A percentile compares a stretch with the other conserved stretches of the same genome.
Evolutionary conservation across 2,113 vertebrate genomes (phyloP).

Genomic region (Pelvicachromis taeniatus): DNA sequence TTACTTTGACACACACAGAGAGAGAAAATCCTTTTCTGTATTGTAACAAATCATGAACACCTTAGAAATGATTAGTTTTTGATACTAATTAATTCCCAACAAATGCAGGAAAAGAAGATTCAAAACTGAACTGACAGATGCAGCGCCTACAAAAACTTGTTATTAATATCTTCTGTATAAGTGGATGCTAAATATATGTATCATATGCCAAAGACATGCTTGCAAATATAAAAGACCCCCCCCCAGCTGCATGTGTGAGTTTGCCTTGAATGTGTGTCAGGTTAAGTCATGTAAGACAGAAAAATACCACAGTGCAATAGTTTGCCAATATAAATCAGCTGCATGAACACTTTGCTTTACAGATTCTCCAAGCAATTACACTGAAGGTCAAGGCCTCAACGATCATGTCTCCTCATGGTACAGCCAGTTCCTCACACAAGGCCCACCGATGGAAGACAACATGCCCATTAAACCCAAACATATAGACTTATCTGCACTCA

Average conservation of each 20-base stretch:
- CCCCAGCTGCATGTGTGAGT: neutral
- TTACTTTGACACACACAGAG: neutral
- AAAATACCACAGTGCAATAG: slow-evolving; percentile 34
- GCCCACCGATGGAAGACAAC: neutral
- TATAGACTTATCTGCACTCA: neutral
- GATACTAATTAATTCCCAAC: neutral
- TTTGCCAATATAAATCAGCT: slow-evolving; percentile 54
- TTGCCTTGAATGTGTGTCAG: slow-evolving; percentile 15
- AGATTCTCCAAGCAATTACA: slow-evolving; percentile 33
- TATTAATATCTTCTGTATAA: neutral
- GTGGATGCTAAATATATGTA: slow-evolving; percentile 2
- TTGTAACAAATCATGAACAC: neutral
- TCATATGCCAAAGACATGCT: neutral
- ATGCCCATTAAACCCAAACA: neutral
- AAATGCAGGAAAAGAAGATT: neutral
- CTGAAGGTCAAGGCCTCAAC: slow-evolving; percentile 11
- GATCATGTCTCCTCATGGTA: neutral
- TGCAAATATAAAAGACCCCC: neutral
- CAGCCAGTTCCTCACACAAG: neutral
- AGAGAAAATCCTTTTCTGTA: neutral
- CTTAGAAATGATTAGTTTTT: neutral
- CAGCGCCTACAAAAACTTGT: neutral
- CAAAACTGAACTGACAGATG: neutral
- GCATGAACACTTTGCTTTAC: slow-evolving; percentile 51
- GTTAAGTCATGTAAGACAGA: slow-evolving; percentile 41